Evolutionary conservation across 2,797 vertebrate genomes (phyloP).

Genomic region (Nyctalus aviator): DNA sequence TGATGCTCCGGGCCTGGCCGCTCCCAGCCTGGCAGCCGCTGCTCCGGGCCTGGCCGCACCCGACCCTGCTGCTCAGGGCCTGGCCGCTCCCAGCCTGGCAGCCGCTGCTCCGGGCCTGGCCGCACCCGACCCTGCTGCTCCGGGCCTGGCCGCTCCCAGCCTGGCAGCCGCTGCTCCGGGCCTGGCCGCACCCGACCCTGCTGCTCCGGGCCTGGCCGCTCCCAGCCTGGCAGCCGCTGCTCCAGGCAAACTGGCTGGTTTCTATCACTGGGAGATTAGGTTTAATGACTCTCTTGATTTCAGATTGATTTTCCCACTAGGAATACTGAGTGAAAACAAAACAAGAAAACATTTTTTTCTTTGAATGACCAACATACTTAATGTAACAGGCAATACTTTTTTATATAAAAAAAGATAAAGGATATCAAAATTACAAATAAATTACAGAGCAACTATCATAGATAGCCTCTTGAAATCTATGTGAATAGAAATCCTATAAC

Average conservation of each 20-base stretch:
- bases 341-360: not conserved
- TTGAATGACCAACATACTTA: slow-evolving; percentile 65
- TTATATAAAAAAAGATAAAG: slow-evolving; percentile 82
- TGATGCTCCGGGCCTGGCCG: too few relatives aligned
- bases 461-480: not conserved
- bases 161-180: too few relatives aligned
- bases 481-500: not conserved
- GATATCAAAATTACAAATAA: not conserved
- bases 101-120: too few relatives aligned
- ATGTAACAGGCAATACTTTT: slow-evolving; percentile 88
- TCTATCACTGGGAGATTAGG: not conserved
- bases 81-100: too few relatives aligned
- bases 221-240: too few relatives aligned
- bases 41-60: too few relatives aligned
- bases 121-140: too few relatives aligned
- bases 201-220: too few relatives aligned
- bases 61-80: too few relatives aligned
- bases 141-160: too few relatives aligned
- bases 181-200: too few relatives aligned
- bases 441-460: not conserved
- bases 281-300: not conserved
- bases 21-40: too few relatives aligned
- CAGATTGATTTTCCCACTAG: not conserved
- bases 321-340: not conserved
- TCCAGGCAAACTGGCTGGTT: not conserved